A percentile compares a stretch with the other conserved stretches of the same genome.
phyloP scores from a whole-genome alignment of 2,888 invertebrate species.

The Phania funesta region DNA sequence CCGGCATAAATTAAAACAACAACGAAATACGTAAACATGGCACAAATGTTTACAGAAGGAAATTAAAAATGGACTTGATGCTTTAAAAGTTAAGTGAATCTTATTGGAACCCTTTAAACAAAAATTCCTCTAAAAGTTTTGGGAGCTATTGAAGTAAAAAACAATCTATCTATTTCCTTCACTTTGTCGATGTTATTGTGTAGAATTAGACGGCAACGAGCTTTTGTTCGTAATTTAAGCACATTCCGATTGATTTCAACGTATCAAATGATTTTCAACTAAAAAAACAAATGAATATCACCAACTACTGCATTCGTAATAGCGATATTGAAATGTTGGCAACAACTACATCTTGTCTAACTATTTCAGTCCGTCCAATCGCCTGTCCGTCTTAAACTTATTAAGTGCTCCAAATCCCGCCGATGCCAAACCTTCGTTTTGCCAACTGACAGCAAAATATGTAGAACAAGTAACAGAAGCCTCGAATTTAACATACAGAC shows the following conservation, averaged over 20 bases:
- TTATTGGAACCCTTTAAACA: constrained; percentile 35
- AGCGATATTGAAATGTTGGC: constrained; percentile 43
- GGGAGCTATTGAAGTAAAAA: no score
- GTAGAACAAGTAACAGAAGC: constrained; percentile 67
- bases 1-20: no score
- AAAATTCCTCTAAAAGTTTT: constrained; percentile 42
- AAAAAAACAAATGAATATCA: constrained; percentile 66
- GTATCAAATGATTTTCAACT: constrained; percentile 68
- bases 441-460: constrained; percentile 64
- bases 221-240: constrained; percentile 51
- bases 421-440: constrained; percentile 60
- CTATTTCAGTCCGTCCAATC: constrained; percentile 18
- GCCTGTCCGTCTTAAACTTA: constrained; percentile 50
- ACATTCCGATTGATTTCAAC: constrained; percentile 44
- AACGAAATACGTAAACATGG: no score
- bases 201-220: constrained; percentile 17
- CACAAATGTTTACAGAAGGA: no score
- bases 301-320: constrained; percentile 43
- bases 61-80: constrained; percentile 11
- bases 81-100: constrained; percentile 2
- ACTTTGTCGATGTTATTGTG: constrained; percentile 10
- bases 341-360: constrained; percentile 34
- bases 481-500: constrained; percentile 38
- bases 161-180: constrained; percentile 3
- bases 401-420: constrained; percentile 67